These are phyloP conservation scores for Drosophila lacteicornis DNA, from an alignment of 1,140 invertebrate species.

Conservation along the genomic window DNA sequence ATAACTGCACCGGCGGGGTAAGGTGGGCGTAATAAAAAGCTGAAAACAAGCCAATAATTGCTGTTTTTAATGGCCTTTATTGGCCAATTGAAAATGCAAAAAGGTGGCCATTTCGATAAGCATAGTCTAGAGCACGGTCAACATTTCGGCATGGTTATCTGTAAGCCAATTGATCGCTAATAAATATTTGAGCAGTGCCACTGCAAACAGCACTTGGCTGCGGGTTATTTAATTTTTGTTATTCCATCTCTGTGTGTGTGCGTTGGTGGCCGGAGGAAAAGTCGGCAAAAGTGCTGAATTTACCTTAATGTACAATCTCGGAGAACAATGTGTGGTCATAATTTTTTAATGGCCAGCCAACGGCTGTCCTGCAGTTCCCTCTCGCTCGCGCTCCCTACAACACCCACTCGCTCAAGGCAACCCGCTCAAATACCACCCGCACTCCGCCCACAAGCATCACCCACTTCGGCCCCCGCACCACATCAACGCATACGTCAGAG, in stretches of 20 bases:
- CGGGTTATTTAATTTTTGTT: constrained; percentile 39
- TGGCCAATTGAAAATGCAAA: too few species aligned
- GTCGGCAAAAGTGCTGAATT: constrained; percentile 40
- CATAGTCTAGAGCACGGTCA: background rate
- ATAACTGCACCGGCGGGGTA: background rate
- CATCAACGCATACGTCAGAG: constrained; percentile 70
- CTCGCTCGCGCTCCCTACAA: background rate
- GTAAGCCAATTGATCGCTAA: constrained; percentile 23
- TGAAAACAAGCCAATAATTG: constrained; percentile 18
- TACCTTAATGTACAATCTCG: constrained; percentile 50
- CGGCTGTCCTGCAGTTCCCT: constrained; percentile 19
- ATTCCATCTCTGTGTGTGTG: constrained; percentile 28
- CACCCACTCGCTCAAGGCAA: constrained; percentile 11
- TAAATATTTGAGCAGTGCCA: constrained; percentile 29
- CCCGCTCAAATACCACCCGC: constrained; percentile 3
- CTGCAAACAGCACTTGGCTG: constrained; percentile 19
- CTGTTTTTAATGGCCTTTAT: constrained; percentile 2
- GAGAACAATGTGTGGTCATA: constrained; percentile 70
- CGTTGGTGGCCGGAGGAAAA: constrained; percentile 11
- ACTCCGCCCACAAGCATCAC: background rate
- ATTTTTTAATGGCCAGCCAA: constrained; percentile 77
- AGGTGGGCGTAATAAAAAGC: background rate
- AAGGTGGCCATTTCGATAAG: constrained; percentile 3
- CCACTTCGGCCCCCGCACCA: constrained; percentile 4
- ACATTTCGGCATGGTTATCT: background rate